Evolutionary conservation across 2,113 vertebrate species (phyloP), one percentile per base, ranked within the genome.

Genomic region (Triplophysa rosa): DNA sequence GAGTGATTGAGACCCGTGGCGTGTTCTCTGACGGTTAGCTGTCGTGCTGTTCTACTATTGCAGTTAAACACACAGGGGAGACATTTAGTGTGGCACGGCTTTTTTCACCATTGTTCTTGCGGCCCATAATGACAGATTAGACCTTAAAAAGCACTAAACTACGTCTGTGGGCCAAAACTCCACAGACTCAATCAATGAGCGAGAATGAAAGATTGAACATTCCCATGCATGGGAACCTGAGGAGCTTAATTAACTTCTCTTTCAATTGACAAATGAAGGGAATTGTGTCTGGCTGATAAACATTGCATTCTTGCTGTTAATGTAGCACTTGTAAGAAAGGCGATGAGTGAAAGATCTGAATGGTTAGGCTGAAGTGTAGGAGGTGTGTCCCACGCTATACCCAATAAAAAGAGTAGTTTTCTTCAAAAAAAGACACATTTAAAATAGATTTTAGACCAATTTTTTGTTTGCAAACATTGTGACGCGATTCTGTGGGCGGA

Each of bases 1-100:
- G 62, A 83, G 83, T 89, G 90, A 91, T 89, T 91, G 88, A 80
- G 70, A 86, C 69, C 40, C 75, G 40, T 16, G 64, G 49, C 29
- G 68, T 61, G 52, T 11, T 80, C 75, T 56, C 59, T 52, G 76
- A 40, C 26, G 14, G 71, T 86, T 82, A 64, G 47, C 84, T 87
- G 86, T 85, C 64, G 79, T 71, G 52, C 58, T 79, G 87, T 86
- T 87, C 85, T 89, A 78, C 85, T 84, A 88, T 88, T 89, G 86
- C 84, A 87, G 83, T 88, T 81, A 64, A 87, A 91, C 84, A 84
- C 90, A 90, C 89, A 84, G 83, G 89, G 89, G 90, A 91, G 87
- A 88, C 84, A 87, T 91, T 90, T 87, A 59, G 81, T 42, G 88
- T 87, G 88, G 87, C 89, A 91, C 81, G 82, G 66, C 87, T 91